A percentile compares a stretch with the other conserved stretches of the same genome.
Evolutionary conservation across 2,888 invertebrate species (phyloP).

Genomic region (Aleiodes leptofemur): DNA sequence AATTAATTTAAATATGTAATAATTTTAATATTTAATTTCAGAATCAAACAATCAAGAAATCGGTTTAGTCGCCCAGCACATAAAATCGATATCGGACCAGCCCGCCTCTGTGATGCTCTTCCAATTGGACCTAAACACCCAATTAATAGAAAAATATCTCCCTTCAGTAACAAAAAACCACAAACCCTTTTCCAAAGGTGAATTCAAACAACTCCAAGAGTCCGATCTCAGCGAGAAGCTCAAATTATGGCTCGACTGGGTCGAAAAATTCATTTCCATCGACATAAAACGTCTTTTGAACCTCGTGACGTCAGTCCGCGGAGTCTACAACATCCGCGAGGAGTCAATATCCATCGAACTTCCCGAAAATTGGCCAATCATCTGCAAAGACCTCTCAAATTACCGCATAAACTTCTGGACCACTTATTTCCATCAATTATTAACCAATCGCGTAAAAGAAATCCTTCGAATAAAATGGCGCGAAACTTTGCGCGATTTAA

Average conservation of each 20-base stretch:
- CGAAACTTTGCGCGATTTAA: slow-evolving; percentile 62
- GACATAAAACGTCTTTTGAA: slow-evolving; percentile 80
- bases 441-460: slow-evolving; percentile 82
- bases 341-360: slow-evolving; percentile 81
- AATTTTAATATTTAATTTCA: slow-evolving; percentile 48
- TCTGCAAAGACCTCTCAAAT: slow-evolving; percentile 81
- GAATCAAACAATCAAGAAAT: slow-evolving; percentile 60
- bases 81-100: slow-evolving; percentile 71
- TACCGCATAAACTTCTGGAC: slow-evolving; percentile 82
- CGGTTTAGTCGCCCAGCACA: slow-evolving; percentile 66
- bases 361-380: slow-evolving; percentile 80
- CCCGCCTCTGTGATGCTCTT: slow-evolving; percentile 78
- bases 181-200: slow-evolving; percentile 66
- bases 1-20: too few relatives aligned
- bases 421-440: slow-evolving; percentile 83
- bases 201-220: slow-evolving; percentile 63
- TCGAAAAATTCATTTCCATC: slow-evolving; percentile 77
- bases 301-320: slow-evolving; percentile 83
- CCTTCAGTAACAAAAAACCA: slow-evolving; percentile 76
- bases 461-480: slow-evolving; percentile 66
- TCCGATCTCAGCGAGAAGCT: slow-evolving; percentile 75
- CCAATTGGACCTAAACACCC: slow-evolving; percentile 79
- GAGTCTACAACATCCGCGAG: slow-evolving; percentile 84
- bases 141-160: slow-evolving; percentile 78
- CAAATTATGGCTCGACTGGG: slow-evolving; percentile 81